Percentiles rank a stretch among this genome's conserved stretches.
These are phyloP conservation scores for Eupithecia abbreviata DNA, from an alignment of 2,888 invertebrate species.

Conservation along the genomic window DNA sequence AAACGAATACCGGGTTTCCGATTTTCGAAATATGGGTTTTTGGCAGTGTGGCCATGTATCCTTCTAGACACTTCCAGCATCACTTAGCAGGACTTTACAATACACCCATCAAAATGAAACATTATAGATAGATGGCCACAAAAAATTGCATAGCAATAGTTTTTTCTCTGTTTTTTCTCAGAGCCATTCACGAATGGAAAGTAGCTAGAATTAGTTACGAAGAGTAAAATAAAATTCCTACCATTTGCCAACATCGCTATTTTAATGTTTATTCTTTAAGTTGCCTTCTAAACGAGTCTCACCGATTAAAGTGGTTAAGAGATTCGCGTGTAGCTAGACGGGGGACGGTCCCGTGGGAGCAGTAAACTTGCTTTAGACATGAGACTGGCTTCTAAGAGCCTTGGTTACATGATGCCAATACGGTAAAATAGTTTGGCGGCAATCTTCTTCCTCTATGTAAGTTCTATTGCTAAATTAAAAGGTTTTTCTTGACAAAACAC, in stretches of 20 bases:
- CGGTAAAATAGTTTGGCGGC: background rate
- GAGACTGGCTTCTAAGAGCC: constrained; percentile 44
- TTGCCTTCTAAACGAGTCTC: constrained; percentile 53
- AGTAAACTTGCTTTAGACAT: constrained; percentile 52
- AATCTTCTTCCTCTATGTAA: background rate
- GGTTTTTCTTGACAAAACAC: background rate
- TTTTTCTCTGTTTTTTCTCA: background rate
- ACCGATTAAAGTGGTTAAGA: constrained; percentile 55
- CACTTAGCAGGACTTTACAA: too few relatives aligned
- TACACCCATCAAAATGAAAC: too few relatives aligned
- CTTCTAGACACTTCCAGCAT: background rate
- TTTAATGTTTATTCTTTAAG: constrained; percentile 33
- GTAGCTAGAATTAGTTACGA: background rate
- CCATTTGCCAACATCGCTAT: constrained; percentile 1
- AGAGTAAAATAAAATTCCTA: background rate
- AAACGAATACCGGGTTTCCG: too few relatives aligned
- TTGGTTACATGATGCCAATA: constrained; percentile 26
- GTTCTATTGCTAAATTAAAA: background rate
- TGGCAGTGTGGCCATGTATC: background rate
- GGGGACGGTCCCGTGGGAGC: constrained; percentile 50
- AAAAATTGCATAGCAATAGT: background rate
- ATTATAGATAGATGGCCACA: background rate
- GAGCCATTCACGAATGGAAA: background rate
- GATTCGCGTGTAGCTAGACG: constrained; percentile 55
- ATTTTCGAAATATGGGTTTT: background rate